Conservation (phyloP, 2,113 vertebrate species). For the Stegostoma tigrinum region DNA sequence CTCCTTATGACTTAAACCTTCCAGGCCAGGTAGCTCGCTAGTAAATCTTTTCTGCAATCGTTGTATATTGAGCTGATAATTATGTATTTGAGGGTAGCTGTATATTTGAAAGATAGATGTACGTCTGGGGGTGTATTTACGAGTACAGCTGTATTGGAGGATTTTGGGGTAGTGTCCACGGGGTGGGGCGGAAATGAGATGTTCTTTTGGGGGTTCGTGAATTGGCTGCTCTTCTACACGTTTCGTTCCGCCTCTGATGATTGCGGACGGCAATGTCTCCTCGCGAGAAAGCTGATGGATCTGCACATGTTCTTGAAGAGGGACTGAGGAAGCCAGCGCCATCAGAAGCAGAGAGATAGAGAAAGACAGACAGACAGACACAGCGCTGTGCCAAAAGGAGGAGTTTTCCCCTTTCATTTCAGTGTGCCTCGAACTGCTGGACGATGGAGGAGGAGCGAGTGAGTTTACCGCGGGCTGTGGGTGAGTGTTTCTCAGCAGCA, state of each 20-base stretch:
- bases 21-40: too few species aligned
- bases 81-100: background rate
- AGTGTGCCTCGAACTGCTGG: too few species aligned
- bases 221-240: background rate
- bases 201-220: background rate
- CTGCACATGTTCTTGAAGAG: background rate
- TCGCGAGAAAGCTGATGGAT: constrained; percentile 36
- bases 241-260: constrained; percentile 11
- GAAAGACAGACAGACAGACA: too few species aligned
- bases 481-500: background rate
- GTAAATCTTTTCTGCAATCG: too few species aligned
- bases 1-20: too few species aligned
- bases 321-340: background rate
- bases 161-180: background rate
- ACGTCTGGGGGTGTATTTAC: too few species aligned
- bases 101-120: background rate
- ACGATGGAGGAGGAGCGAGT: background rate
- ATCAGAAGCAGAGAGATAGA: background rate
- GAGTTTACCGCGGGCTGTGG: background rate
- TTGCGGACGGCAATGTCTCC: constrained; percentile 1
- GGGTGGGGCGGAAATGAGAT: too few species aligned
- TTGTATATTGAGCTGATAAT: too few species aligned
- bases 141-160: too few species aligned
- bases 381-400: too few species aligned
- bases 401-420: too few species aligned